These are phyloP conservation scores for Potamarius usumacintae DNA, from an alignment of 2,113 vertebrate genomes.

Conservation along the genomic window DNA sequence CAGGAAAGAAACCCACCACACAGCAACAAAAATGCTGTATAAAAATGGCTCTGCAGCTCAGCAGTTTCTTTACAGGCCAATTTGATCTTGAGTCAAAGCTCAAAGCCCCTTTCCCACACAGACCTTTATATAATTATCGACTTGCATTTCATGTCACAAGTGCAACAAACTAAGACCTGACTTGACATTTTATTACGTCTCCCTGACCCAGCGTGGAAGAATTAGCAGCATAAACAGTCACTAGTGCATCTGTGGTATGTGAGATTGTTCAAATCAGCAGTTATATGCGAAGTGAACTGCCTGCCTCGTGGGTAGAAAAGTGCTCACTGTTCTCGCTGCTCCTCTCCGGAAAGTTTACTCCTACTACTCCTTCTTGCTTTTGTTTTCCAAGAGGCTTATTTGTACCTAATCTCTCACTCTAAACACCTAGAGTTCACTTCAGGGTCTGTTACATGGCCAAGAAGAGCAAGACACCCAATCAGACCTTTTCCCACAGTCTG, in stretches of 20 bases:
- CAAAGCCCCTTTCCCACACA: background rate
- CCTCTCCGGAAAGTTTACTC: background rate
- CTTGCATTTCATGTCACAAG: background rate
- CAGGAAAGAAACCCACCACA: background rate
- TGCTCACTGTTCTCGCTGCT: too few species aligned
- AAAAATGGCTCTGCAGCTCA: conserved; percentile 5
- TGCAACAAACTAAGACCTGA: background rate
- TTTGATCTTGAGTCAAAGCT: conserved; percentile 31
- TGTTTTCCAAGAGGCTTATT: background rate
- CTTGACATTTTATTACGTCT: background rate
- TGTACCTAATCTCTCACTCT: background rate
- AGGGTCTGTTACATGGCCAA: background rate
- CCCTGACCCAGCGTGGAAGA: background rate
- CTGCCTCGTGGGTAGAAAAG: background rate
- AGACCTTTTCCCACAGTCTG: background rate
- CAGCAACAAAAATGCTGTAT: background rate
- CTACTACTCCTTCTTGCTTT: background rate
- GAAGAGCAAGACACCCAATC: background rate
- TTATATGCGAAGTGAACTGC: background rate
- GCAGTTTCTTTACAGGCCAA: background rate
- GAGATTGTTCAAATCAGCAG: background rate
- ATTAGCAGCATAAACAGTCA: background rate
- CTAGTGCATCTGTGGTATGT: background rate
- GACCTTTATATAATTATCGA: background rate
- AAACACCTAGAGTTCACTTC: background rate